phyloP scores from a whole-genome alignment of 2,888 invertebrate species.

The Harpalus rufipes region DNA sequence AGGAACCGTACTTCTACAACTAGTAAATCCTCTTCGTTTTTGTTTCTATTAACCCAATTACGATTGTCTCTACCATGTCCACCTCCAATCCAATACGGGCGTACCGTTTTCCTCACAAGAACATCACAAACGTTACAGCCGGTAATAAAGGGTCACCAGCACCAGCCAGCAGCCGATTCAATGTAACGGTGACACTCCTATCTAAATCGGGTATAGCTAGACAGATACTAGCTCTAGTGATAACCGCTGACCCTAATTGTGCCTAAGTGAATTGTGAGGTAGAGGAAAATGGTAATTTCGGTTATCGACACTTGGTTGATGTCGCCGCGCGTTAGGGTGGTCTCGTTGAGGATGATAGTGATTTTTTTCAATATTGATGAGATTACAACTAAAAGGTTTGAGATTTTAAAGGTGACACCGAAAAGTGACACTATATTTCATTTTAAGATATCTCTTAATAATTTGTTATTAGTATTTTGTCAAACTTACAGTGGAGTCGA shows the following conservation, averaged over 20 bases:
- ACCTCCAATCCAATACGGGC: constrained; percentile 39
- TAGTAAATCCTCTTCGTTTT: not conserved
- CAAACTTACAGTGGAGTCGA: too few species aligned
- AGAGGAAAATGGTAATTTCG: constrained; percentile 15
- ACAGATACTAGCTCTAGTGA: constrained; percentile 22
- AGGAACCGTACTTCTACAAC: not conserved
- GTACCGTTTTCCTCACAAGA: constrained; percentile 56
- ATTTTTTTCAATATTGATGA: too few species aligned
- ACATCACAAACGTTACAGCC: constrained; percentile 17
- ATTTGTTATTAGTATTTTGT: too few species aligned
- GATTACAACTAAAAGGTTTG: too few species aligned
- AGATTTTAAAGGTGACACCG: too few species aligned
- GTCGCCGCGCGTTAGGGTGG: constrained; percentile 14
- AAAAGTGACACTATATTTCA: too few species aligned
- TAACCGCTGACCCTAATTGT: constrained; percentile 52
- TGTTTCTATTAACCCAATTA: constrained; percentile 4
- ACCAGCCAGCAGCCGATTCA: constrained; percentile 55
- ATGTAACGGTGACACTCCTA: constrained; percentile 58
- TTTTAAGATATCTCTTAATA: too few species aligned
- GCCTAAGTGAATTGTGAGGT: constrained; percentile 41
- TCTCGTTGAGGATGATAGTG: not conserved
- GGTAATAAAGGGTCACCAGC: constrained; percentile 59
- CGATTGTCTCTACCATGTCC: not conserved
- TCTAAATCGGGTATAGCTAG: constrained; percentile 57
- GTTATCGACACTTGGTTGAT: constrained; percentile 15